A percentile compares a stretch with the other conserved stretches of the same genome.
phyloP scores from a whole-genome alignment of 2,888 invertebrate genomes.

The Cheilosia pagana region DNA sequence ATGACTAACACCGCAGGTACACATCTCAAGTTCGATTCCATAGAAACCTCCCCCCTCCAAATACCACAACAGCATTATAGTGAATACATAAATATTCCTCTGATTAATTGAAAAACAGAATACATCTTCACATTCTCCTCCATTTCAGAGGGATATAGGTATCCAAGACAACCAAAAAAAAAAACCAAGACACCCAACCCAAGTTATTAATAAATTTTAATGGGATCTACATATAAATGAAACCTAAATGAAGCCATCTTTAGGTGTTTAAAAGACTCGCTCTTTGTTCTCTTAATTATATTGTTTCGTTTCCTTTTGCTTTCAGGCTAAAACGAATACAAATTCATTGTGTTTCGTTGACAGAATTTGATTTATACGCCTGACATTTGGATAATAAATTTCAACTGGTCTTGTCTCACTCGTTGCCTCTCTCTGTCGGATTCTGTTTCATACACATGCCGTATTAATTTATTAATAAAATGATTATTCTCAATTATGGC shows the following conservation, averaged over 20 bases:
- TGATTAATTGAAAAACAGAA: slow-evolving; percentile 58
- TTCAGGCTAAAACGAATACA: slow-evolving; percentile 41
- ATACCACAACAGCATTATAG: neutral
- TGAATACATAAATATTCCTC: slow-evolving; percentile 22
- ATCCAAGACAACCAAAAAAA: neutral
- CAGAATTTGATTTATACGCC: slow-evolving; percentile 69
- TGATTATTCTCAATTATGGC: slow-evolving; percentile 55
- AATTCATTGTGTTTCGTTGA: slow-evolving; percentile 58
- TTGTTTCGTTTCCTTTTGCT: slow-evolving; percentile 44
- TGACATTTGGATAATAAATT: slow-evolving; percentile 67
- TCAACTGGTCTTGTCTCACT: slow-evolving; percentile 48
- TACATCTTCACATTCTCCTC: slow-evolving; percentile 24
- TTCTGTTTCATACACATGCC: neutral
- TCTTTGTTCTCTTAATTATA: slow-evolving; percentile 70
- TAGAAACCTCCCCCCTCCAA: neutral
- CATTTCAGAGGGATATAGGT: neutral
- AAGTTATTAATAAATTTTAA: slow-evolving; percentile 71
- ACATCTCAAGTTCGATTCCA: no score
- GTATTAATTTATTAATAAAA: slow-evolving; percentile 32
- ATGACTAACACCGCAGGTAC: no score
- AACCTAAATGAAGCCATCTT: slow-evolving; percentile 71
- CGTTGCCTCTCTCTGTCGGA: neutral
- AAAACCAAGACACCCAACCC: slow-evolving; percentile 37
- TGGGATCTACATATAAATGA: slow-evolving; percentile 61
- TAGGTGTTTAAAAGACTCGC: slow-evolving; percentile 57